A percentile compares a stretch with the other conserved stretches of the same genome.
phyloP scores from a whole-genome alignment of 1,140 invertebrate genomes.

The Hormaphis cornu region DNA sequence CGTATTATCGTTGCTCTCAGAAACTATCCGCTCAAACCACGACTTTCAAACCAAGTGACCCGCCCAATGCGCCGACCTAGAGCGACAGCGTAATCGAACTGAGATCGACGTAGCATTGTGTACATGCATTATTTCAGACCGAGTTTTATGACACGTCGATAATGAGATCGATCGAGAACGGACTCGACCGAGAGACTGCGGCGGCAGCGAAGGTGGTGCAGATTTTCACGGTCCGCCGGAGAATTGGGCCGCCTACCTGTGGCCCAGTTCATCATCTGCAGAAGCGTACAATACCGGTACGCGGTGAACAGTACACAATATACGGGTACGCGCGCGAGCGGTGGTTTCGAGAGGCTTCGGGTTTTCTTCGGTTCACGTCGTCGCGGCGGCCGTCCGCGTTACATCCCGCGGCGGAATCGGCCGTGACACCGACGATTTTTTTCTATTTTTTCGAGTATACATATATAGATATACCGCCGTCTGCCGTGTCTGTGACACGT shows the following conservation, averaged over 20 bases:
- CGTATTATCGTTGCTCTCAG: too few species aligned
- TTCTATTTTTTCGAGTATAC: background rate
- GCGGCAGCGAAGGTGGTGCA: background rate
- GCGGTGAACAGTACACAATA: constrained; percentile 10
- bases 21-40: too few species aligned
- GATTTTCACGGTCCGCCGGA: constrained; percentile 11
- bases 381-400: too few species aligned
- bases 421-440: constrained; percentile 14
- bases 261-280: constrained; percentile 17
- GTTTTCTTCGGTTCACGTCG: background rate
- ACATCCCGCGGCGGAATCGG: constrained; percentile 18
- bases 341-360: background rate
- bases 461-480: too few species aligned
- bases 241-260: constrained; percentile 22
- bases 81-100: too few species aligned
- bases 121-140: too few species aligned
- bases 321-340: too few species aligned
- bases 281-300: constrained; percentile 10
- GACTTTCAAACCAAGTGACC: too few species aligned
- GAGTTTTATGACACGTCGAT: too few species aligned
- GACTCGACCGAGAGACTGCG: background rate
- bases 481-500: background rate
- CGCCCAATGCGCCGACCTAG: too few species aligned
- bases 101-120: too few species aligned
- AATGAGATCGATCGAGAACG: background rate